These are phyloP conservation scores for Chrysoperla carnea DNA, from an alignment of 1,140 invertebrate genomes.

Conservation along the genomic window DNA sequence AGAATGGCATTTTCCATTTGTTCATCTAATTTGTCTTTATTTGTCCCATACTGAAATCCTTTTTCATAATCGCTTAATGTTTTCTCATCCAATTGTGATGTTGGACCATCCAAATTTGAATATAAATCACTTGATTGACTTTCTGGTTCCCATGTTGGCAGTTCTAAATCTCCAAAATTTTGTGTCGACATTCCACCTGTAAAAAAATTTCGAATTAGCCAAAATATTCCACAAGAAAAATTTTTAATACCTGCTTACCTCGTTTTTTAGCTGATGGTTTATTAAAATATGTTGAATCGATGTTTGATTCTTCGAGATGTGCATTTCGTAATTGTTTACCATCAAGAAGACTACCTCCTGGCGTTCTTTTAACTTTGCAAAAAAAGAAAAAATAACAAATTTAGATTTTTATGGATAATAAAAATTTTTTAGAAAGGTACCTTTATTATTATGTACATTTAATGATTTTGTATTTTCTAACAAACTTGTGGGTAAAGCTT, in stretches of 20 bases:
- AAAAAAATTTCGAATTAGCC: no score
- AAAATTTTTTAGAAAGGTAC: no score
- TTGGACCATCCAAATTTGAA: constrained; percentile 1
- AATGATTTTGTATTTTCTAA: neutral
- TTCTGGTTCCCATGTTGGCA: no score
- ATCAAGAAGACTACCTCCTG: no score
- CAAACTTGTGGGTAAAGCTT: neutral
- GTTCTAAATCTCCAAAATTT: no score
- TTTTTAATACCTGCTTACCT: constrained; percentile 10
- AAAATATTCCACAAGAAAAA: no score
- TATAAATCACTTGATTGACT: neutral
- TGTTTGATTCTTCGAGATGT: constrained; percentile 7
- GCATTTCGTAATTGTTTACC: neutral
- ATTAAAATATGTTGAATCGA: constrained; percentile 10
- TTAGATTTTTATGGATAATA: no score
- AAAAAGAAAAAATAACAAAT: no score
- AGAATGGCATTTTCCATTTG: constrained; percentile 21
- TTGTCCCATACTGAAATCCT: constrained; percentile 16
- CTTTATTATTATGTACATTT: neutral
- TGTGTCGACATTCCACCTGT: no score
- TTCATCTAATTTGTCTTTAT: constrained; percentile 19
- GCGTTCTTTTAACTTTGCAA: no score
- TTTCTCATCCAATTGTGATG: constrained; percentile 13
- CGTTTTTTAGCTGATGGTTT: constrained; percentile 19
- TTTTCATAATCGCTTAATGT: constrained; percentile 19